phyloP scores from a whole-genome alignment of 2,888 invertebrate genomes.

The Pollenia angustigena region DNA sequence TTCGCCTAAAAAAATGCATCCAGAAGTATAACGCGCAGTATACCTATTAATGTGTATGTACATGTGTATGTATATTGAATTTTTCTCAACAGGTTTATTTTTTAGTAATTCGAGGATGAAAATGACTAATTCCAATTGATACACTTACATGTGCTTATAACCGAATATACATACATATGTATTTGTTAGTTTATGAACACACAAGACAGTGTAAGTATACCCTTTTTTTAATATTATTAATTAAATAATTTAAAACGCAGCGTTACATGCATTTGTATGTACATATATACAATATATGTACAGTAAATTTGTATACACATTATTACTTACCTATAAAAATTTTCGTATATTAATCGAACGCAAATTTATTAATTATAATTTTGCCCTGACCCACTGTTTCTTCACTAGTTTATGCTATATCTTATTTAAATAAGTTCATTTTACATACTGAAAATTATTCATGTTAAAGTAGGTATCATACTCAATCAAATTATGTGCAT shows the following conservation, averaged over 20 bases:
- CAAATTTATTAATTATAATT: conserved; percentile 4
- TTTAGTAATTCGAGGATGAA: not conserved
- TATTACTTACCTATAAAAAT: conserved; percentile 26
- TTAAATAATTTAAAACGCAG: too few relatives aligned
- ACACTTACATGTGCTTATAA: not conserved
- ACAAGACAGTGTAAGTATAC: not conserved
- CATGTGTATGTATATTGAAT: not conserved
- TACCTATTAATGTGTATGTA: not conserved
- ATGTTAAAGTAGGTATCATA: not conserved
- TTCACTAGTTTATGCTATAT: conserved; percentile 13
- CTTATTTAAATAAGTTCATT: conserved; percentile 35
- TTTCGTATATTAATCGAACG: conserved; percentile 18
- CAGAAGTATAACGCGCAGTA: too few relatives aligned
- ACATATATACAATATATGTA: not conserved
- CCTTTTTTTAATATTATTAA: too few relatives aligned
- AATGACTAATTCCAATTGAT: conserved; percentile 19
- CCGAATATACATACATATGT: not conserved
- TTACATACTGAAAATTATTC: not conserved
- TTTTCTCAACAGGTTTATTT: conserved; percentile 41
- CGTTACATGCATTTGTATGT: not conserved
- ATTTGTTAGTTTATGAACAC: not conserved
- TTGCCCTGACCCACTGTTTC: conserved; percentile 14
- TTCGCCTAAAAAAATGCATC: not conserved
- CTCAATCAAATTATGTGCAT: not conserved
- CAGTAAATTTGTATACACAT: not conserved